Evolutionary conservation across 2,797 vertebrate genomes (phyloP), one percentile per base, ranked within the genome.

Genomic region (Hippocampus kuda): DNA sequence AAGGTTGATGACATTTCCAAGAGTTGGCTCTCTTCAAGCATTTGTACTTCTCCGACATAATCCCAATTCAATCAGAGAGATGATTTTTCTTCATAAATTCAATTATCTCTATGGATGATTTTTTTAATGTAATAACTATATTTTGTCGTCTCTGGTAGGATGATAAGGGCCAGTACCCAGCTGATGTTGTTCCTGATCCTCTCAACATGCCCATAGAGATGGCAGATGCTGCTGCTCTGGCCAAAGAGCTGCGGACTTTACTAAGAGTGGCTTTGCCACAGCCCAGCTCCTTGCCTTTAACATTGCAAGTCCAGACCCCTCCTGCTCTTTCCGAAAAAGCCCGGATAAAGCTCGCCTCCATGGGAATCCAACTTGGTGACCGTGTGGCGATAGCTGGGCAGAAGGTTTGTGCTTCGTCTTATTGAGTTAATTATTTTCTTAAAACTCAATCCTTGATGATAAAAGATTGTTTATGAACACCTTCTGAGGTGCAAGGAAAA

Each of bases 131-230:
- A 22, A 20, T 61, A 12, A 34, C 8, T 61, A 22, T 22, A 56
- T 18, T 24, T 56, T 24, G 20, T 51, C 59, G 16, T 30, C 12
- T 64, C 0, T 24, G 46, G n/a, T 24, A 99, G 97, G 96, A 99
- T 38, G 95, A 97, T 74, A 94, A 88, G 81, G 95, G 95, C 1
- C 94, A 93, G 84, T 91, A 89, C 72, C 94, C 96, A 0, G 93
- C 88, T 0, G 95, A 98, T 5, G 94, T 97, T 67, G 95, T 99
- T 46, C 95, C 96, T 0, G 95, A 99, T 75, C 94, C 95, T 0
- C 89, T 97, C 1, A 95, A 98, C 74, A 97, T 99, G 94, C 93
- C 95, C 0, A 73, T 97, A 75, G 95, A 99, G 76, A 97, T 97
- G 94, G 93, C 95, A 0, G 96, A 99, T 2, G 94, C 94, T 0